phyloP scores from a whole-genome alignment of 2,888 invertebrate species.

The Ochropleura plecta region DNA sequence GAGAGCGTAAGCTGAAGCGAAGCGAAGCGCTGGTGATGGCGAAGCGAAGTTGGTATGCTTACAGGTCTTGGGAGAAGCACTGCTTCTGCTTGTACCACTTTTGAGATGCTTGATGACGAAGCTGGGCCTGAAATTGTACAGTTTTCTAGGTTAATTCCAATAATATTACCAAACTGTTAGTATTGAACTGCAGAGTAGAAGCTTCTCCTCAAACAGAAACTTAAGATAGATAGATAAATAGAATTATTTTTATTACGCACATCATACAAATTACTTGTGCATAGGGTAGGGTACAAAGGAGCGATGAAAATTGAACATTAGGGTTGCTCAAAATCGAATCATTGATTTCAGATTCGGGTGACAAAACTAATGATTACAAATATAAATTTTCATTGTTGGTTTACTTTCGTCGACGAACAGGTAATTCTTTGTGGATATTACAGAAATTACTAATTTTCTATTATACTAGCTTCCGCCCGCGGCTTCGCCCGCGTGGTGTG shows the following conservation, averaged over 20 bases:
- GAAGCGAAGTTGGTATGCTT: constrained; percentile 76
- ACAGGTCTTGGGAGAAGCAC: constrained; percentile 60
- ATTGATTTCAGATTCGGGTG: neutral
- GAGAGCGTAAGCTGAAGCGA: constrained; percentile 56
- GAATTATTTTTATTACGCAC: no score
- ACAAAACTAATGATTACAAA: neutral
- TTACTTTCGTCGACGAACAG: neutral
- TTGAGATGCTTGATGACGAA: neutral
- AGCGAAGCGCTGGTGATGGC: constrained; percentile 66
- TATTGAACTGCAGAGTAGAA: neutral
- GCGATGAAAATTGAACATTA: neutral
- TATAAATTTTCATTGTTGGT: neutral
- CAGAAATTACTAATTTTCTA: no score
- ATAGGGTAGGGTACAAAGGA: no score
- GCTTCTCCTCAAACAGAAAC: neutral
- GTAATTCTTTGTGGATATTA: neutral
- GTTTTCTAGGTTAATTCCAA: neutral
- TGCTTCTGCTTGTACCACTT: constrained; percentile 13
- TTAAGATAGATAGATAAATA: no score
- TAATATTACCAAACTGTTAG: neutral
- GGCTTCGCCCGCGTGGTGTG: no score
- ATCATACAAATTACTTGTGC: no score
- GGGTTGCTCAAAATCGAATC: neutral
- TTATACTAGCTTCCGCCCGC: no score
- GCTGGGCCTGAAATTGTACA: constrained; percentile 30